Evolutionary conservation across 2,797 vertebrate species (phyloP).

Genomic region (Bovichtus variegatus): DNA sequence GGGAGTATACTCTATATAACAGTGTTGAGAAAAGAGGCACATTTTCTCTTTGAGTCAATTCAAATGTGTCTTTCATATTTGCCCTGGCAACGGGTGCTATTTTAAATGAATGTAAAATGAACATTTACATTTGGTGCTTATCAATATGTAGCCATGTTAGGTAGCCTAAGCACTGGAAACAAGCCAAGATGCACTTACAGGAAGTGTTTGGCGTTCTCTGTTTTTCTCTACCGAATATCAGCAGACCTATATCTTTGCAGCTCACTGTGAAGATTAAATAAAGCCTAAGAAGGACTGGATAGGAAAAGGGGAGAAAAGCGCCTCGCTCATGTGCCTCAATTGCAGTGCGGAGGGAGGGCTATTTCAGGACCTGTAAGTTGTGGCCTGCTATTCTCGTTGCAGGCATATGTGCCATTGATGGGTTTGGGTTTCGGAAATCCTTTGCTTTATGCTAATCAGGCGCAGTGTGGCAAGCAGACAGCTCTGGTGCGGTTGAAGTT

Average conservation of each 20-base stretch:
- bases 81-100: background rate
- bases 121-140: background rate
- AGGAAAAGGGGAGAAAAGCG: constrained; percentile 38
- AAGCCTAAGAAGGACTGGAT: constrained; percentile 57
- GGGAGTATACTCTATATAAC: background rate
- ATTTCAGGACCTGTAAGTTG: constrained; percentile 84
- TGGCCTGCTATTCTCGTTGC: constrained; percentile 83
- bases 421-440: constrained; percentile 86
- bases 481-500: constrained; percentile 79
- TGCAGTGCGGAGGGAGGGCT: constrained; percentile 68
- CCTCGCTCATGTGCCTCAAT: constrained; percentile 67
- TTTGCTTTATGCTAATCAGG: constrained; percentile 86
- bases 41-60: background rate
- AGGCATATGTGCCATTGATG: constrained; percentile 84
- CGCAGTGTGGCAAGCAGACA: constrained; percentile 77
- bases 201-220: constrained; percentile 8
- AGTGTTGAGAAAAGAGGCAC: background rate
- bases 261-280: constrained; percentile 68
- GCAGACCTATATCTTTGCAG: constrained; percentile 42
- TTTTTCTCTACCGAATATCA: constrained; percentile 27
- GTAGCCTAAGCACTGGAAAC: background rate
- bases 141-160: background rate
- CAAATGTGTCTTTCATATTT: background rate
- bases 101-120: constrained; percentile 13
- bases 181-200: background rate